Base-by-base conservation (phyloP, 2,113 vertebrate species). In the Trematocara macrostoma region DNA sequence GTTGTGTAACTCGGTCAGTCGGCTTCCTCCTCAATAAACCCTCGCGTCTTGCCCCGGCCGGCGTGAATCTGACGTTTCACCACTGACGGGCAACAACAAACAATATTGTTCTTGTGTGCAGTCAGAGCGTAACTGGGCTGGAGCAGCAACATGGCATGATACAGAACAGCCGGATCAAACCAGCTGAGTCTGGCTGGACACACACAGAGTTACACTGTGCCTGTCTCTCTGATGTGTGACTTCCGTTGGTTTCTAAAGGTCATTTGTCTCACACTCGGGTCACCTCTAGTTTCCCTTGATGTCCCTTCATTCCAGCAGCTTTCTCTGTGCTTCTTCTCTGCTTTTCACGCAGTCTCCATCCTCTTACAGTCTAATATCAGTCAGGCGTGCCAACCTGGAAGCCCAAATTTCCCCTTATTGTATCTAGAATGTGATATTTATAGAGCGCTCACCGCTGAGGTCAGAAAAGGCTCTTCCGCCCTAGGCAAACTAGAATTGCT, bases 201-300 rank as follows among this genome's bases (percentile, higher is more conserved):
- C 82, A 78, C 82, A 91, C 90, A 94, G 85, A 90, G 61, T 92
- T 88, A 71, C 15, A 26, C 15, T 23, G 38, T 79, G 76, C 78
- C 78, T 87, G 78, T 79, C 84, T 42, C 79, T 85, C 49, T 90
- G 89, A 88, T 89, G 89, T 89, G 87, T 91, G 89, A 90, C 80
- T 88, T 94, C 93, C 93, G 85, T 45, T 84, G 42, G 56, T 59
- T 81, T 56, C 59, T 26, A 91, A 93, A 92, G 89, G 89, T 90
- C 86, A 82, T 74, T 52, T 5, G 29, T 67, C 53, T 59, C 86
- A 78, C 69, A 15, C 79, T 56, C 82, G 87, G 85, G 88, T 89
- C 87, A 76, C 35, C 12, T 5, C 10, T 26, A 35, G 26, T 81
- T 79, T 87, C 26, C 20, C 82, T 49, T 15, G 38, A 23, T 71